A percentile compares a stretch with the other conserved stretches of the same genome.
Evolutionary conservation across 2,888 invertebrate species (phyloP).

Genomic region (Macrostomum cliftonense): DNA sequence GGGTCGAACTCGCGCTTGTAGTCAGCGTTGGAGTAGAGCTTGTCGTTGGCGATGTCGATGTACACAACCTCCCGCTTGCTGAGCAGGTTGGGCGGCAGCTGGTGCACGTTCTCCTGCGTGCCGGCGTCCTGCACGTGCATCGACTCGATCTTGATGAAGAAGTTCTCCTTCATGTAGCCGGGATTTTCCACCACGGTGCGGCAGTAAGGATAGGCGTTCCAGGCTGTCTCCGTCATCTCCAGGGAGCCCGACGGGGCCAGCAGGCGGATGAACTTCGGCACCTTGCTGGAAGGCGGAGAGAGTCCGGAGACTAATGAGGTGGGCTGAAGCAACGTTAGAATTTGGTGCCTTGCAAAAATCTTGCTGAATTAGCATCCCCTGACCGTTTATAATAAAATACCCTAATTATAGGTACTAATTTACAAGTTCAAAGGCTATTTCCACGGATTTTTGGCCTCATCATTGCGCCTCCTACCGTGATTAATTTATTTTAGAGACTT

Average conservation of each 20-base stretch:
- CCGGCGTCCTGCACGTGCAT: conserved; percentile 74
- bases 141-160: conserved; percentile 77
- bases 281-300: conserved; percentile 52
- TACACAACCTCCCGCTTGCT: conserved; percentile 66
- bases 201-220: conserved; percentile 99
- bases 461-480: too few relatives aligned
- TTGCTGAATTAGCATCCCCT: too few relatives aligned
- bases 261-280: conserved; percentile 73
- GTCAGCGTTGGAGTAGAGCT: conserved; percentile 45
- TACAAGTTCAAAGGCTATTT: too few relatives aligned
- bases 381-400: too few relatives aligned
- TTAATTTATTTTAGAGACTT: too few relatives aligned
- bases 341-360: too few relatives aligned
- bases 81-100: conserved; percentile 66
- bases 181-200: conserved; percentile 52
- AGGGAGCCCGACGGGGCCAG: conserved; percentile 83
- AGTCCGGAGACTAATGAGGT: too few relatives aligned
- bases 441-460: too few relatives aligned
- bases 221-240: conserved; percentile 91
- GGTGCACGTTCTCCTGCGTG: conserved; percentile 65
- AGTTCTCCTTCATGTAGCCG: conserved; percentile 71
- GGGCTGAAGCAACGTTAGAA: too few relatives aligned
- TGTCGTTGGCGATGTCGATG: conserved; percentile 90
- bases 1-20: conserved; percentile 74
- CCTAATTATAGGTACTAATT: too few relatives aligned